Percentiles rank a stretch among this genome's conserved stretches.
Conservation (phyloP, 2,113 vertebrate species). For the Platycercus adscitus region DNA sequence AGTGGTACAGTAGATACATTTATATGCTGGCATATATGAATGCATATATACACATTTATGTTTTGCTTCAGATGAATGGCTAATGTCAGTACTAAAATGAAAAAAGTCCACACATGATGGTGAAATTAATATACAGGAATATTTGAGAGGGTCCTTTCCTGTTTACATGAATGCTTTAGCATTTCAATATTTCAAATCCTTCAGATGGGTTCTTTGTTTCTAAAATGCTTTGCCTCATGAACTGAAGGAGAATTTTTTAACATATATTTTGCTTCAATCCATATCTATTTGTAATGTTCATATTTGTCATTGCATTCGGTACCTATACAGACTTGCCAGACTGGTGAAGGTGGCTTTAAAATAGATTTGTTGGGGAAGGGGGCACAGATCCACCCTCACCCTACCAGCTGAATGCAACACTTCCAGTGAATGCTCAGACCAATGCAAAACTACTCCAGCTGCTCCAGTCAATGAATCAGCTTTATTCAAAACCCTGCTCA, state of each 20-base stretch:
- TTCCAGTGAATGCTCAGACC: background rate
- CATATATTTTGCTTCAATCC: background rate
- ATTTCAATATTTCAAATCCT: background rate
- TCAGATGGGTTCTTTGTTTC: background rate
- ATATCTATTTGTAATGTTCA: background rate
- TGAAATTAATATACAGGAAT: background rate
- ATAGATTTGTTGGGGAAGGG: background rate
- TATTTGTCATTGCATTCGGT: background rate
- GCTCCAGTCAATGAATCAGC: background rate
- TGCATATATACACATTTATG: fast-evolving
- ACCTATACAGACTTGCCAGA: background rate
- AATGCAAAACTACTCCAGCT: background rate
- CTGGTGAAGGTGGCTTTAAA: background rate
- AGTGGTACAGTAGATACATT: background rate
- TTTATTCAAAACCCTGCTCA: background rate
- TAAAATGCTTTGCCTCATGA: background rate
- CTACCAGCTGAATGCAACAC: background rate
- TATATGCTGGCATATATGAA: too few relatives aligned
- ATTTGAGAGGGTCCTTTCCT: background rate
- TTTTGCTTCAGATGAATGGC: background rate
- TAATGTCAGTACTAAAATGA: background rate
- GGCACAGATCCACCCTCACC: background rate
- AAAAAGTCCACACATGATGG: background rate
- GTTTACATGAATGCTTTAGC: background rate
- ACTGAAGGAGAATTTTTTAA: background rate